Evolutionary conservation across 2,113 vertebrate genomes (phyloP), one percentile per base, ranked within the genome.

Genomic region (Sturnus vulgaris): DNA sequence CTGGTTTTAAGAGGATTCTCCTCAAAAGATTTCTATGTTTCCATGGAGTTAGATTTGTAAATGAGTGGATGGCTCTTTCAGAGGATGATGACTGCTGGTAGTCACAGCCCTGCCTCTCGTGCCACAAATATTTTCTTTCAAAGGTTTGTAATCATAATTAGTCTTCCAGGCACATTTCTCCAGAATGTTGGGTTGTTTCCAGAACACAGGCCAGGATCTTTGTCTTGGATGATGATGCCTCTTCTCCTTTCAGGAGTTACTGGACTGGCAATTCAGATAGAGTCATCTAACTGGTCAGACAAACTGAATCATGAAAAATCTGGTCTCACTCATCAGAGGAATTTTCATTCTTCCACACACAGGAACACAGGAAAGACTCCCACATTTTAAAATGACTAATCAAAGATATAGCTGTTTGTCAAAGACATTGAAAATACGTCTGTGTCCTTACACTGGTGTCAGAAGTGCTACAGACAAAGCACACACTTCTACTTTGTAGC

Each of bases 301-400:
- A 7, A 92, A 90, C 24, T 87, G 73, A 95, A 73, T 91, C 79
- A 91, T 86, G 13, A 40, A 59, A 88, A 73, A 47, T 68, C 39
- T 90, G 47, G 23, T 78, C 82, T 92, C 88, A 95, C 44, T 88
- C 64, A 80, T 1, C 1, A 88, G 60, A 86, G 40, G 20, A 91
- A 63, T 86, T 64, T 91, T 82, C 82, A 88, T 95, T 94, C 86
- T 79, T 84, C 28, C 15, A 66, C 16, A 81, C 39, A 63, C 2
- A 89, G 25, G 21, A 82, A 71, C 35, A 66, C 78, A 94, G 85
- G 71, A 88, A 90, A 88, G 55, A 53, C 82, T 79, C 33, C 28
- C 55, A 82, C 50, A 49, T 81, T 92, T 87, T 95, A 11, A 15
- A 75, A 44, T 71, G 53, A 91, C 68, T 92, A 92, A 91, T 25